Evolutionary conservation across 2,888 invertebrate species (phyloP).

Genomic region (Philopedon plagiatum): DNA sequence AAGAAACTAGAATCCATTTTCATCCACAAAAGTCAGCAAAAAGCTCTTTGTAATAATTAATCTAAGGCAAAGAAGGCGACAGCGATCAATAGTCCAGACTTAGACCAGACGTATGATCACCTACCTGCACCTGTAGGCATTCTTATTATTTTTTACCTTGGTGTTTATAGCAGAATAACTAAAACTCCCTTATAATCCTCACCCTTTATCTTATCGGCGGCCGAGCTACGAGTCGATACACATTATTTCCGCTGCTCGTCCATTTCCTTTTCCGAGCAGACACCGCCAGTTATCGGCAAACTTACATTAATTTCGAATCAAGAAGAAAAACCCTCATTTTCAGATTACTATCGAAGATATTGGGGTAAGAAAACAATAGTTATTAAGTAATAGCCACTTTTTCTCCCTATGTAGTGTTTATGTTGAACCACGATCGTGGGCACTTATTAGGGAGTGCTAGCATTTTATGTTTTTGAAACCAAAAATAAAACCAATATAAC

Average conservation of each 20-base stretch:
- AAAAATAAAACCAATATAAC: too few relatives aligned
- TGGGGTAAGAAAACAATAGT: neutral
- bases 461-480: too few relatives aligned
- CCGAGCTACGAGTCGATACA: conserved; percentile 55
- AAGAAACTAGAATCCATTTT: too few relatives aligned
- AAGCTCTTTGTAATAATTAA: too few relatives aligned
- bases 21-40: too few relatives aligned
- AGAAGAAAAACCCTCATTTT: conserved; percentile 37
- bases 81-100: too few relatives aligned
- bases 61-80: too few relatives aligned
- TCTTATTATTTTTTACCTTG: too few relatives aligned
- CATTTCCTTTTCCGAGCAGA: conserved; percentile 51
- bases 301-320: conserved; percentile 49
- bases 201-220: conserved; percentile 50
- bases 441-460: too few relatives aligned
- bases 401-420: neutral
- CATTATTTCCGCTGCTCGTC: conserved; percentile 57
- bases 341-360: conserved; percentile 20
- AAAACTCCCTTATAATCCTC: conserved; percentile 36
- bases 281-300: conserved; percentile 45
- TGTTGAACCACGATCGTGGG: too few relatives aligned
- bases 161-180: neutral
- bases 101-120: too few relatives aligned
- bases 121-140: too few relatives aligned
- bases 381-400: neutral